phyloP scores from a whole-genome alignment of 2,113 vertebrate species.

The Anser brachyrhynchus region DNA sequence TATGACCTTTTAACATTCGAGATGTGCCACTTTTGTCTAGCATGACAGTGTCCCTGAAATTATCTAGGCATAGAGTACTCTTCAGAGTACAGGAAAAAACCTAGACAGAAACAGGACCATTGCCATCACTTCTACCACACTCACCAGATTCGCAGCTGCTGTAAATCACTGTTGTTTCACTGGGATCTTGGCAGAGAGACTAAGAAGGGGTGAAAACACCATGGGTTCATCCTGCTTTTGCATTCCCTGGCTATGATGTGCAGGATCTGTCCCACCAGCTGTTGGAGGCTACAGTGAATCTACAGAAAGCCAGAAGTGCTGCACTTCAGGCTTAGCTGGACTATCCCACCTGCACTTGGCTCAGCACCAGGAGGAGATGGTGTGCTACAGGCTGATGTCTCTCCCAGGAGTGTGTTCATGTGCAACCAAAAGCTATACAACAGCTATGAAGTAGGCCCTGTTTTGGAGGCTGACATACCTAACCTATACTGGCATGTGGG shows the following conservation, averaged over 20 bases:
- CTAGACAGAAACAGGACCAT: not conserved
- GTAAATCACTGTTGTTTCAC: not conserved
- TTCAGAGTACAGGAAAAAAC: not conserved
- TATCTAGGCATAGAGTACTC: not conserved
- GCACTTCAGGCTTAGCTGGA: not conserved
- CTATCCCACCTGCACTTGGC: not conserved
- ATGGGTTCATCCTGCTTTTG: not conserved
- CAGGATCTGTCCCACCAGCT: not conserved
- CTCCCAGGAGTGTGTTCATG: not conserved
- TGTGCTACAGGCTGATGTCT: not conserved
- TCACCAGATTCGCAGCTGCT: not conserved
- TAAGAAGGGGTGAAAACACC: not conserved
- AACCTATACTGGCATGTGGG: not conserved
- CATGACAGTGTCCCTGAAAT: not conserved
- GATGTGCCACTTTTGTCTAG: not conserved
- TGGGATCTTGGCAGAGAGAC: not conserved
- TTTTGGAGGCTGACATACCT: not conserved
- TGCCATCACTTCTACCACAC: not conserved
- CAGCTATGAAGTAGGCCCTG: not conserved
- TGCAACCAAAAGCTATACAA: not conserved
- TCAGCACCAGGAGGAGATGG: not conserved
- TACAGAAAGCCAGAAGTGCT: not conserved
- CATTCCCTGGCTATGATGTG: not conserved
- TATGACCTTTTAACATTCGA: not conserved
- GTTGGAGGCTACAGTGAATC: not conserved